Evolutionary conservation across 1,140 invertebrate genomes (phyloP).

Genomic region (Solen grandis): DNA sequence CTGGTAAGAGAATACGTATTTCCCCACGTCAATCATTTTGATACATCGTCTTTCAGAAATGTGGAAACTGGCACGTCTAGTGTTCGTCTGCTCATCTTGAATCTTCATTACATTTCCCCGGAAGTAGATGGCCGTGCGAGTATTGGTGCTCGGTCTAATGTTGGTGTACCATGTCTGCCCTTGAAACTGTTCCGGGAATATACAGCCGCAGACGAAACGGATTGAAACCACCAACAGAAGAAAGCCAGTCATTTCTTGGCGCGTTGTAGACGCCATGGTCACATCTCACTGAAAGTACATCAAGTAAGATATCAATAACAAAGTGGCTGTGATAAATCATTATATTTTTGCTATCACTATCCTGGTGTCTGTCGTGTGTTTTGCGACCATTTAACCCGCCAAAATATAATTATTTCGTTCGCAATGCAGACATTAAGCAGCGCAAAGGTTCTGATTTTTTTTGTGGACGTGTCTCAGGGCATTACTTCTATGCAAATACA

Average conservation of each 20-base stretch:
- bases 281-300: too few relatives aligned
- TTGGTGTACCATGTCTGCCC: conserved; percentile 45
- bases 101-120: conserved; percentile 38
- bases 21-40: conserved; percentile 27
- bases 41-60: background rate
- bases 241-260: background rate
- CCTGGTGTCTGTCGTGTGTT: too few relatives aligned
- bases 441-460: too few relatives aligned
- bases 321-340: too few relatives aligned
- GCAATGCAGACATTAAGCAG: too few relatives aligned
- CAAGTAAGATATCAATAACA: too few relatives aligned
- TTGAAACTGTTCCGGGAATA: conserved; percentile 52
- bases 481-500: too few relatives aligned
- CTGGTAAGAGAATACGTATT: background rate
- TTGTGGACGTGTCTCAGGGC: too few relatives aligned
- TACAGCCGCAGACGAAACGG: conserved; percentile 13
- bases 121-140: conserved; percentile 32
- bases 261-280: too few relatives aligned
- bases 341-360: too few relatives aligned
- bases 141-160: background rate
- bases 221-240: background rate
- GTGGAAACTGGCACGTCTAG: background rate
- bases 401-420: too few relatives aligned
- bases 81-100: conserved; percentile 28
- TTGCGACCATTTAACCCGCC: too few relatives aligned